These are phyloP conservation scores for Pseudorectes ferrugineus DNA, from an alignment of 2,113 vertebrate species.

Conservation along the genomic window DNA sequence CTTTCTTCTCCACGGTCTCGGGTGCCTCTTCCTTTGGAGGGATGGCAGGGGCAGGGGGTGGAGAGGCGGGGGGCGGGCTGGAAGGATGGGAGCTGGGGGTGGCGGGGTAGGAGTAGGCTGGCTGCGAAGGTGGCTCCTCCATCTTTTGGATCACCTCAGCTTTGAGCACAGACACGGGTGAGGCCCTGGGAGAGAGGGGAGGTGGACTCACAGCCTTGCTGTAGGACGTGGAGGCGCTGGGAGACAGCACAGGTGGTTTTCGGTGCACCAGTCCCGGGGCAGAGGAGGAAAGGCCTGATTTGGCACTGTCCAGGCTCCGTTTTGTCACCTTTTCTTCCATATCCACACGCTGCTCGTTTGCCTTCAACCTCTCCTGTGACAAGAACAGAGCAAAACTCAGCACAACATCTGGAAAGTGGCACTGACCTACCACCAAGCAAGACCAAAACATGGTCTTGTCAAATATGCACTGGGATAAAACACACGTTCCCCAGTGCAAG, in stretches of 20 bases:
- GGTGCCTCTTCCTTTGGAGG: slow-evolving; percentile 83
- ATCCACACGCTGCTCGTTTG: slow-evolving; percentile 82
- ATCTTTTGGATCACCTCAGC: slow-evolving; percentile 86
- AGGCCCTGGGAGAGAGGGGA: slow-evolving; percentile 75
- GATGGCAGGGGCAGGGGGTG: slow-evolving; percentile 75
- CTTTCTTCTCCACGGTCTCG: slow-evolving; percentile 79
- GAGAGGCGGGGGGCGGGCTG: slow-evolving; percentile 72
- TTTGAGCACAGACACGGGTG: slow-evolving; percentile 83
- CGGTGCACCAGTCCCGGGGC: slow-evolving; percentile 77
- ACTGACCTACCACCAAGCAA: not conserved
- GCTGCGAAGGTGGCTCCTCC: slow-evolving; percentile 78
- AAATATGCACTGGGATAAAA: not conserved
- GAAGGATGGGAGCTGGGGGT: slow-evolving; percentile 79
- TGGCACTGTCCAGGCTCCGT: slow-evolving; percentile 74
- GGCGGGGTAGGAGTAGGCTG: slow-evolving; percentile 80
- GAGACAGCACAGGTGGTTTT: slow-evolving; percentile 76
- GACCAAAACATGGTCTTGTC: not conserved
- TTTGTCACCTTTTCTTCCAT: slow-evolving; percentile 87
- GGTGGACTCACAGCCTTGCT: slow-evolving; percentile 80
- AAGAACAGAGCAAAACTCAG: not conserved
- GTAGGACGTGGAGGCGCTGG: slow-evolving; percentile 77
- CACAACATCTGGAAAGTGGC: not conserved
- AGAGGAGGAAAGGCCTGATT: slow-evolving; percentile 72
- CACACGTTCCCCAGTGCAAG: not conserved
- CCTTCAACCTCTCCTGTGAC: slow-evolving; percentile 89